phyloP scores from a whole-genome alignment of 2,888 invertebrate genomes.

The Drosophila hamatofila region DNA sequence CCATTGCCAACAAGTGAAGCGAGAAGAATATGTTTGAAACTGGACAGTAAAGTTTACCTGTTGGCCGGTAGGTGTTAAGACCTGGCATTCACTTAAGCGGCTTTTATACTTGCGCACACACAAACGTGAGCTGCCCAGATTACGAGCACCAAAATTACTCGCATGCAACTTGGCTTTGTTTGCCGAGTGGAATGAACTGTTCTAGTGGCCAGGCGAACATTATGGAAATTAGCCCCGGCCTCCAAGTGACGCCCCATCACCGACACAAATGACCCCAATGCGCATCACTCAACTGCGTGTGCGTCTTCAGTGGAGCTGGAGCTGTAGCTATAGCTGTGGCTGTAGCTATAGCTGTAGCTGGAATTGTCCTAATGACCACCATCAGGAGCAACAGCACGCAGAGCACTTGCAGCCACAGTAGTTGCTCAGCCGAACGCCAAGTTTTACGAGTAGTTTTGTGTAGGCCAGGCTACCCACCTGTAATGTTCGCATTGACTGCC shows the following conservation, averaged over 20 bases:
- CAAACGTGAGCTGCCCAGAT: slow-evolving; percentile 25
- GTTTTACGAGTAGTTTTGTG: slow-evolving; percentile 42
- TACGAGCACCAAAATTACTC: slow-evolving; percentile 47
- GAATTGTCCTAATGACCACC: slow-evolving; percentile 49
- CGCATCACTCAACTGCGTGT: slow-evolving; percentile 80
- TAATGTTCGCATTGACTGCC: neutral
- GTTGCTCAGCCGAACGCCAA: neutral
- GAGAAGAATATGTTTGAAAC: slow-evolving; percentile 22
- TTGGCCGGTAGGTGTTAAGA: slow-evolving; percentile 49
- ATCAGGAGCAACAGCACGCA: slow-evolving; percentile 39
- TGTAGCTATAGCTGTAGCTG: slow-evolving; percentile 12
- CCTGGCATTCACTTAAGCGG: slow-evolving; percentile 61
- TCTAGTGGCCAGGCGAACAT: slow-evolving; percentile 49
- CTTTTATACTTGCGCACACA: slow-evolving; percentile 21
- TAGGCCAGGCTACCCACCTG: slow-evolving; percentile 27
- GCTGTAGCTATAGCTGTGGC: slow-evolving; percentile 3
- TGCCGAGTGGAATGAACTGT: slow-evolving; percentile 51
- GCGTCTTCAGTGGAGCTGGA: slow-evolving; percentile 42
- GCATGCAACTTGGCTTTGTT: slow-evolving; percentile 29
- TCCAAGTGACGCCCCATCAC: slow-evolving; percentile 71
- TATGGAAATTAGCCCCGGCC: slow-evolving; percentile 71
- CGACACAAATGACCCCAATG: slow-evolving; percentile 79
- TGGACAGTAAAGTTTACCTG: slow-evolving; percentile 28
- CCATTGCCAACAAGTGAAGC: slow-evolving; percentile 61
- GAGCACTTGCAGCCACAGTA: slow-evolving; percentile 33